These are phyloP conservation scores for Psilopogon haemacephalus DNA, from an alignment of 2,113 vertebrate genomes.

Conservation along the genomic window DNA sequence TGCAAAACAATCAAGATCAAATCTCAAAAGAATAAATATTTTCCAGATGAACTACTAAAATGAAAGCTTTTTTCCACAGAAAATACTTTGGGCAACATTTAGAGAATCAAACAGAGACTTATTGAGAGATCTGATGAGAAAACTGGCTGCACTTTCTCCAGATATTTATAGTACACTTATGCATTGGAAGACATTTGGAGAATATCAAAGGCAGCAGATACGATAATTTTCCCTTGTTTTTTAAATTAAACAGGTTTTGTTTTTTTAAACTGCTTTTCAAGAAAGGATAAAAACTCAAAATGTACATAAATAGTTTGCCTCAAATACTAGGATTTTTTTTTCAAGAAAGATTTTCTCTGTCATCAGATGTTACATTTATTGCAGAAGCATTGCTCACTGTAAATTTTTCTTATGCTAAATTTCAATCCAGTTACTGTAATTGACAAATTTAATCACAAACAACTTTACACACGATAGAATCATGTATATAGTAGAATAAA, in stretches of 20 bases:
- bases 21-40: not conserved
- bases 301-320: not conserved
- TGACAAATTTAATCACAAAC: slow-evolving; percentile 52
- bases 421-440: slow-evolving; percentile 24
- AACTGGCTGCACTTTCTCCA: not conserved
- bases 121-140: not conserved
- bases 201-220: not conserved
- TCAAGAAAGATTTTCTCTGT: not conserved
- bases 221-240: not conserved
- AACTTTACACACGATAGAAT: slow-evolving; percentile 39
- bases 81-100: not conserved
- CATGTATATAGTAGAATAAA: slow-evolving; percentile 26
- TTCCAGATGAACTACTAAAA: not conserved
- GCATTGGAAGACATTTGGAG: not conserved
- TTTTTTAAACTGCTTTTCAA: not conserved
- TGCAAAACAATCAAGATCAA: not conserved
- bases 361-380: not conserved
- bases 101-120: not conserved
- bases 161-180: not conserved
- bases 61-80: not conserved
- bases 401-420: slow-evolving; percentile 12
- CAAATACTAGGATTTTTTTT: not conserved
- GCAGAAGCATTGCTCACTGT: not conserved
- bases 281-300: not conserved
- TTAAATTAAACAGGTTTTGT: not conserved